Conservation (phyloP, 2,113 vertebrate species). For the Malurus cyaneus region DNA sequence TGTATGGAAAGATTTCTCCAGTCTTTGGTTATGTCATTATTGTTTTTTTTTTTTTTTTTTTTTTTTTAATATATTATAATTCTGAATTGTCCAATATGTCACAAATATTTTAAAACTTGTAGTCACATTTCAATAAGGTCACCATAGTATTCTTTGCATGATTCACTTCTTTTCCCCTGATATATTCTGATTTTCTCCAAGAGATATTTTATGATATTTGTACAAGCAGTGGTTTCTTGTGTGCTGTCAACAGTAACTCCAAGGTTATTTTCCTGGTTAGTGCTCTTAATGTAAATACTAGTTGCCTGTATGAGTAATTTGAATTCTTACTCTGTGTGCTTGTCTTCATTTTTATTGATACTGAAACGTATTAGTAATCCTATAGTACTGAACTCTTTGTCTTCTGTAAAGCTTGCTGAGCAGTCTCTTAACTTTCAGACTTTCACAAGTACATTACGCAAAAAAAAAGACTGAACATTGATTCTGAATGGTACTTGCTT, state of each 20-base stretch:
- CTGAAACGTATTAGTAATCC: neutral
- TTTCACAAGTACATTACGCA: neutral
- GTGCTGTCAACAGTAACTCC: neutral
- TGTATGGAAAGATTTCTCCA: neutral
- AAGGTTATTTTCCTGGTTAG: neutral
- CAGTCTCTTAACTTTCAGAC: neutral
- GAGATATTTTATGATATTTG: neutral
- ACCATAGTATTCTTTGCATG: neutral
- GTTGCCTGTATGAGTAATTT: neutral
- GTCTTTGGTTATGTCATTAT: accelerated
- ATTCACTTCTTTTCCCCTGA: neutral
- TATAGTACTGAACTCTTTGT: neutral
- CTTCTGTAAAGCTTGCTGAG: neutral
- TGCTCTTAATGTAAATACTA: neutral
- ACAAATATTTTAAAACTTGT: neutral
- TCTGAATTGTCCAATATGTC: neutral
- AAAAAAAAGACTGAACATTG: neutral
- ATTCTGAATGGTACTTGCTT: neutral
- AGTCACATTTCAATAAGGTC: neutral
- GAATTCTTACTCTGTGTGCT: neutral
- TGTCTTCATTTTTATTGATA: neutral
- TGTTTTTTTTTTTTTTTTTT: no score
- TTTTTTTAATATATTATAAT: neutral
- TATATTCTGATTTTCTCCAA: neutral
- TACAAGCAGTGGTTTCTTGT: neutral